Evolutionary conservation across 1,140 invertebrate genomes (phyloP).

Genomic region (Anadara kagoshimensis): DNA sequence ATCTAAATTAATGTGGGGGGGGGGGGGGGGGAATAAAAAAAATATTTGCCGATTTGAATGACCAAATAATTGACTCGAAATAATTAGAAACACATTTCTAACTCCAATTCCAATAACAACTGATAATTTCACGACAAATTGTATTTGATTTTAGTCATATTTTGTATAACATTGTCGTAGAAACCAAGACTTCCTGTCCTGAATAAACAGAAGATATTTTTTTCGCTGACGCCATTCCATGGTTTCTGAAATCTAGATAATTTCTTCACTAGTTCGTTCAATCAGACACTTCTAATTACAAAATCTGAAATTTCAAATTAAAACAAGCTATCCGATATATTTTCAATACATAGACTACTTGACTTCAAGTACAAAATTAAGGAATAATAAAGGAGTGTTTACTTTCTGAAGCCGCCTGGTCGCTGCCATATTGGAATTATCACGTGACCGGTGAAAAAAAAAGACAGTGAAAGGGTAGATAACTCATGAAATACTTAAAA

Average conservation of each 20-base stretch:
- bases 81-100: background rate
- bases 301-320: background rate
- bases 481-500: no score
- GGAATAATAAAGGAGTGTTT: conserved; percentile 47
- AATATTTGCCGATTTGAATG: no score
- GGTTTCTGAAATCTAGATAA: background rate
- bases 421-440: conserved; percentile 79
- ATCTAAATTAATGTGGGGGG: background rate
- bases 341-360: background rate
- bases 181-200: background rate
- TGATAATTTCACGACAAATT: no score
- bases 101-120: no score
- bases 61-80: background rate
- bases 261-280: background rate
- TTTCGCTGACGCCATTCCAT: background rate
- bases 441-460: conserved; percentile 41
- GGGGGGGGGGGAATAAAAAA: no score
- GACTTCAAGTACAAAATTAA: no score
- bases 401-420: conserved; percentile 82
- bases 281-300: background rate
- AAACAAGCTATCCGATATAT: background rate
- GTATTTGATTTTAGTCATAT: no score
- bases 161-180: background rate
- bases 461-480: no score
- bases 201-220: background rate